Base-by-base conservation (phyloP, 2,113 vertebrate genomes). In the Perognathus longimembris region DNA sequence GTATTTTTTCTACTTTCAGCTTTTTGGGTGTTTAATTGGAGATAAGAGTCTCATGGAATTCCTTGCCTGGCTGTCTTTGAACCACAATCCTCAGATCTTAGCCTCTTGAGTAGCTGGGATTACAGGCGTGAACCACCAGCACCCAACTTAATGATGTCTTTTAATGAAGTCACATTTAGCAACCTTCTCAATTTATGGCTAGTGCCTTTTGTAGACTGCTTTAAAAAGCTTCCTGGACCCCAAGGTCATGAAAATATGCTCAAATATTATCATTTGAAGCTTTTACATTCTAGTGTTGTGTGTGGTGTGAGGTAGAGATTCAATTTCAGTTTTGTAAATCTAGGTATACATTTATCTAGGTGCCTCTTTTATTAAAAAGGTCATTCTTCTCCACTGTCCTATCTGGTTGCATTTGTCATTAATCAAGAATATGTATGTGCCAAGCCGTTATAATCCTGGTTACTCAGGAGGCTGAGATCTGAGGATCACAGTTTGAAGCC, bases 161-260 rank as follows among this genome's bases (percentile, higher is more conserved):
- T 90, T 71, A 77, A 77, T 82, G 85, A 24, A 38, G 83, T 83
- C 63, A 88, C 40, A 88, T 71, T 83, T 77, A 66, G 38, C 42
- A 88, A 88, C 36, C 30, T 54, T 78, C 84, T 91, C 57, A 38
- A 71, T 73, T 77, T 59, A 64, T 34, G 36, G 36, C 64, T 64
- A 75, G 32, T 69, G 45, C 57, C 67, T 81, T 64, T 61, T 57
- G 69, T 82, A 28, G 26, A 82, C 42, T 36, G 22, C 36, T 84
- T 38, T 42, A 79, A 69, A 85, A 59, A 40, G 42, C 66, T 59
- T 59, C 12, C 40, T 73, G 26, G 45, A 74, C 36, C 34, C 67
- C 59, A 67, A 66, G 28, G 30, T 74, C 59, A 90, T 66, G 18
- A 90, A 57, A 61, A 89, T 30, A 57, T 64, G 40, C 45, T 77